Base-by-base conservation (phyloP, 2,888 invertebrate genomes). In the Myopa testacea region DNA sequence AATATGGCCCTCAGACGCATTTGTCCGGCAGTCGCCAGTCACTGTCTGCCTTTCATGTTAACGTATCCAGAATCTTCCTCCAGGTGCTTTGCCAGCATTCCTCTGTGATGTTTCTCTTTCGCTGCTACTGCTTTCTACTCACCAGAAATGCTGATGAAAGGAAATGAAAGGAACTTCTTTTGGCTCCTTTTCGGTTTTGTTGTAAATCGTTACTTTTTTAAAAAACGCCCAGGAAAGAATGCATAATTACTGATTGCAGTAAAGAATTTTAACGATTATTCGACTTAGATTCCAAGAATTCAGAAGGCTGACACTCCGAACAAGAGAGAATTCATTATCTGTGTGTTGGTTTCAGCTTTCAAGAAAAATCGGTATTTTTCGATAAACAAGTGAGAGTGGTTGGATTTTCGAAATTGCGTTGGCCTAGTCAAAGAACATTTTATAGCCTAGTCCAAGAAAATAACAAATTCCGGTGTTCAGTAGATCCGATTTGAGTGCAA, bases 31-130 rank as follows among this genome's bases (percentile, higher is more conserved):
- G 69, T 69, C 69, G 38, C 26, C 50, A 14, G 19, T 65, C 16
- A 38, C 34, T 38, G 34, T 26, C 37, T 65, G 63, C 34, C 63
- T 34, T 5, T 14, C 67, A 67, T 37, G 14, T n/a, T n/a, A 5
- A 7, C 8, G 45, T 5, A n/a, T 50, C 4, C 69, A 19, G 50
- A 8, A 3, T 50, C 50, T 50, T 8, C 50, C 8, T 3, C 50
- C 50, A 8, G 50, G 10, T 50, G 50, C 50, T 50, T 50, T 50
- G 26, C 26, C 26, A 50, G 14, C 14, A 50, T 50, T 50, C 14
- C 71, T 26, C 58, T 71, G 1, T 71, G 71, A 71, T 58, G 71
- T 71, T 58, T 71, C 37, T n/a, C 52, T 71, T 71, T 37, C 19
- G 7, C 34, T 55, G 58, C 37, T 26, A 26, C 26, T 26, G 26